Conservation (phyloP, 1,140 invertebrate species). For the Acromyrmex echinatior region DNA sequence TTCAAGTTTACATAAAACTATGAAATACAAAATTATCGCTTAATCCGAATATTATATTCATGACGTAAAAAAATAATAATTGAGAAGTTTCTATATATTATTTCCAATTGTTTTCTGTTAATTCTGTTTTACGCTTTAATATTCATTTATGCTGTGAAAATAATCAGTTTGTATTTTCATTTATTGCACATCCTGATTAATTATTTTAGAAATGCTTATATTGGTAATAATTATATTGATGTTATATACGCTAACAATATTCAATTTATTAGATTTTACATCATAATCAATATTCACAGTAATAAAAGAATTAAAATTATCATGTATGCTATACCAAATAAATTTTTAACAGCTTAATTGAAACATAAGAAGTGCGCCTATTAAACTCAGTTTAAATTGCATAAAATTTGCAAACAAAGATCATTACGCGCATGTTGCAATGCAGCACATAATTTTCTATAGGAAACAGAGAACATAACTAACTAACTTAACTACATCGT, state of each 20-base stretch:
- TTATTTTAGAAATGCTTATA: background rate
- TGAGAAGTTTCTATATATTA: background rate
- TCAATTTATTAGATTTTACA: background rate
- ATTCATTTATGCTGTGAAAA: background rate
- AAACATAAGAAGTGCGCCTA: constrained; percentile 18
- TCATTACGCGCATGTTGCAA: background rate
- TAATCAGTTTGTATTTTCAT: background rate
- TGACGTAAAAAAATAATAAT: constrained; percentile 5
- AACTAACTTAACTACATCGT: constrained; percentile 20
- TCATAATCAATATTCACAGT: background rate
- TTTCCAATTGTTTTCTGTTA: background rate
- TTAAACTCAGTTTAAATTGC: constrained; percentile 27
- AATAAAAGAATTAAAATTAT: background rate
- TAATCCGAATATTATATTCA: background rate
- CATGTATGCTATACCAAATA: background rate
- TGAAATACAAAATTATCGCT: background rate
- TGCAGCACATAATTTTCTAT: constrained; percentile 8
- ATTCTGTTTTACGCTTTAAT: background rate
- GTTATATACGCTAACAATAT: background rate
- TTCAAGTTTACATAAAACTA: background rate
- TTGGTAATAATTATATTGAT: constrained; percentile 28
- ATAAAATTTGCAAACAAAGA: constrained; percentile 17
- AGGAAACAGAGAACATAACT: constrained; percentile 12
- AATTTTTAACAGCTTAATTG: constrained; percentile 22
- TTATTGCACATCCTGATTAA: background rate